Percentiles rank a stretch among this genome's conserved stretches.
Evolutionary conservation across 2,113 vertebrate genomes (phyloP).

Genomic region (Etia nguti): DNA sequence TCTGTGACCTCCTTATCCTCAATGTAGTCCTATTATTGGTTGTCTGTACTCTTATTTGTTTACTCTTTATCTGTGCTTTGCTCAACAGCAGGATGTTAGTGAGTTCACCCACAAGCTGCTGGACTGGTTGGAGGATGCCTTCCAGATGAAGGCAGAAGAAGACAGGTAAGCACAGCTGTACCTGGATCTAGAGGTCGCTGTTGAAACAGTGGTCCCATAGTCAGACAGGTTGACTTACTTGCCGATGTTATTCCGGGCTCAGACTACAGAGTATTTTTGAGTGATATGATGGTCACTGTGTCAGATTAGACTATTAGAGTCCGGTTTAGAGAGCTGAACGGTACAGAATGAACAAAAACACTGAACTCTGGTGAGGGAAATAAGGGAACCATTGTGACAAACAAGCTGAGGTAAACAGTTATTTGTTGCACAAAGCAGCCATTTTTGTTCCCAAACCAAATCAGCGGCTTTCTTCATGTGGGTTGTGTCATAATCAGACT

Average conservation of each 20-base stretch:
- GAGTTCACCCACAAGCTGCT: constrained; percentile 97
- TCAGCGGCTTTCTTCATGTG: not conserved
- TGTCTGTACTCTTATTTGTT: not conserved
- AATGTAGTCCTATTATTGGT: not conserved
- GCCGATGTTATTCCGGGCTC: not conserved
- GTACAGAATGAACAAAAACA: not conserved
- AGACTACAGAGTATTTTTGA: not conserved
- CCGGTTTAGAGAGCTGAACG: not conserved
- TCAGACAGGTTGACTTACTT: rapidly evolving
- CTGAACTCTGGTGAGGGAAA: not conserved
- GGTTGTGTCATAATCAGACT: not conserved
- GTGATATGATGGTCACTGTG: not conserved
- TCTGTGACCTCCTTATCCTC: not conserved
- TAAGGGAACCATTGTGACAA: not conserved
- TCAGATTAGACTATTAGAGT: not conserved
- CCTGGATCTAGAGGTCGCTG: not conserved
- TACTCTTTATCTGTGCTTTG: constrained; percentile 8
- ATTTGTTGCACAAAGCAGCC: not conserved
- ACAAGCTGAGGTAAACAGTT: not conserved
- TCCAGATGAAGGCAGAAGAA: constrained; percentile 96
- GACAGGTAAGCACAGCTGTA: constrained; percentile 64
- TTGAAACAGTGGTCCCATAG: not conserved
- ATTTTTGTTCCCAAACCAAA: not conserved
- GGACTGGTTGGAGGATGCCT: constrained; percentile 98
- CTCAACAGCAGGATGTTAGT: constrained; percentile 92